Evolutionary conservation across 2,113 vertebrate genomes (phyloP).

Genomic region (Theropithecus gelada): DNA sequence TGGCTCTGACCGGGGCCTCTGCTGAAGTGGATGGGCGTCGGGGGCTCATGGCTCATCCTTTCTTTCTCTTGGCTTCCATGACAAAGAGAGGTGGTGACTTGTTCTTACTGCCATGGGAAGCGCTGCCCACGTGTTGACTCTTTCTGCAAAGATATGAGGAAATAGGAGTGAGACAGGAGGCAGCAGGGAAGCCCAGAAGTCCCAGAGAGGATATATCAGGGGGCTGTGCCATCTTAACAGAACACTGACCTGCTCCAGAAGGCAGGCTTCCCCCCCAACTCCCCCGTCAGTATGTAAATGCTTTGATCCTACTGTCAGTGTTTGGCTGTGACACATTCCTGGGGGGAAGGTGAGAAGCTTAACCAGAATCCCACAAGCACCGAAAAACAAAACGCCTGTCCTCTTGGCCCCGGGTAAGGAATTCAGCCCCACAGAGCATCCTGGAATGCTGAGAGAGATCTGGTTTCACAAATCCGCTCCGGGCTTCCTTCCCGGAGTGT

Average conservation of each 20-base stretch:
- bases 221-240: not conserved
- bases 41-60: not conserved
- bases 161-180: not conserved
- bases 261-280: not conserved
- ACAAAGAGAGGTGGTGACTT: not conserved
- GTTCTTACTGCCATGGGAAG: not conserved
- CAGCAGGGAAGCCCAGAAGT: not conserved
- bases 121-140: not conserved
- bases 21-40: not conserved
- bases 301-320: not conserved
- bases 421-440: not conserved
- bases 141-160: not conserved
- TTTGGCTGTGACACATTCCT: not conserved
- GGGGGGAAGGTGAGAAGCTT: not conserved
- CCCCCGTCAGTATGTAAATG: not conserved
- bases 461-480: not conserved
- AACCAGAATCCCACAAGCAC: not conserved
- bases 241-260: not conserved
- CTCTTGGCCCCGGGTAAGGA: not conserved
- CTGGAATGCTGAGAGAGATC: not conserved
- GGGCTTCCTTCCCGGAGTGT: not conserved
- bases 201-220: not conserved
- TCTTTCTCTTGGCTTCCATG: not conserved
- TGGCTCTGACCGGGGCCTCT: not conserved
- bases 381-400: not conserved